phyloP scores from a whole-genome alignment of 2,888 invertebrate species.

The Gryllus longicercus region DNA sequence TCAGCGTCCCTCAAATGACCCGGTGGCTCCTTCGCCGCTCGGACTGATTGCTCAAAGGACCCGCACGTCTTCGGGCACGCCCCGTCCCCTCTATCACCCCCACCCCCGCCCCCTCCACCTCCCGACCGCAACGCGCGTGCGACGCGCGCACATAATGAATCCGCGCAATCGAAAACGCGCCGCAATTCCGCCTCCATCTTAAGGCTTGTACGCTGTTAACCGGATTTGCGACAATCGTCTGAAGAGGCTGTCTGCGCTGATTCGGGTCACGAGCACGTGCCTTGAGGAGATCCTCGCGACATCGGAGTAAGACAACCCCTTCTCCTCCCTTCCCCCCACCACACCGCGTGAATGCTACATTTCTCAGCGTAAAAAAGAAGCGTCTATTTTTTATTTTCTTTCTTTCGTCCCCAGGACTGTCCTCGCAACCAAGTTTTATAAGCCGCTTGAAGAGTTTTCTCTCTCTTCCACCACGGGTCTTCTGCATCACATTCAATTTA shows the following conservation, averaged over 20 bases:
- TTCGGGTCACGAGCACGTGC: background rate
- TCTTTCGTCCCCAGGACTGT: background rate
- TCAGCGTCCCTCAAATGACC: no score
- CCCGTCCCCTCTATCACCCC: background rate
- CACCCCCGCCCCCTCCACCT: background rate
- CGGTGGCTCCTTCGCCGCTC: no score
- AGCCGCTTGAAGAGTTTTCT: background rate
- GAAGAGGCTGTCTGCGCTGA: background rate
- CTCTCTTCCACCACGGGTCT: background rate
- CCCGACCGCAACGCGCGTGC: background rate
- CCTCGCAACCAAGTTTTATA: slow-evolving; percentile 17
- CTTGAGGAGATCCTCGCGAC: background rate
- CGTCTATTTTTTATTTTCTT: background rate
- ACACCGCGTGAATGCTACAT: background rate
- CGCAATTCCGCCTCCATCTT: background rate
- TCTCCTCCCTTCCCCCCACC: no score
- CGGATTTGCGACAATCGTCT: background rate
- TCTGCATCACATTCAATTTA: slow-evolving; percentile 25
- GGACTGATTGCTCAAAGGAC: no score
- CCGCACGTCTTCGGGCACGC: no score
- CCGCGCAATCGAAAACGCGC: background rate
- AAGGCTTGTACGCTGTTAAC: background rate
- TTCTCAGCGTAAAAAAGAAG: background rate
- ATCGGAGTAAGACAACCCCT: background rate
- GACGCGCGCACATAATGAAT: background rate